Conservation (phyloP, 2,888 invertebrate genomes). For the Phoronis australis region DNA sequence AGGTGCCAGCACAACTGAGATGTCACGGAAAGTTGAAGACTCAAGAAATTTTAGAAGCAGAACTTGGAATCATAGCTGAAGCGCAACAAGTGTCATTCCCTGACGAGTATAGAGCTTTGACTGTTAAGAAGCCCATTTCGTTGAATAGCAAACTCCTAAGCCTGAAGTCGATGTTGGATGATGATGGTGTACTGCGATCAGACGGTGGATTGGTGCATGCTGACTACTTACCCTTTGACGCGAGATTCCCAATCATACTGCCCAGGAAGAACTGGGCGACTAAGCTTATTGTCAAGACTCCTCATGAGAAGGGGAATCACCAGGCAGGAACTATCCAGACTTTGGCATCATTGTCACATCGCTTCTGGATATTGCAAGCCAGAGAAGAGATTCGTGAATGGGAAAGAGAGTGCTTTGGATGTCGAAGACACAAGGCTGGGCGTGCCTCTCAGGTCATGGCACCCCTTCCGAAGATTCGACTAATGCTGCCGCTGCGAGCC, state of each 20-base stretch:
- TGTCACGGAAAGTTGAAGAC: too few relatives aligned
- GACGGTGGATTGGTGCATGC: too few relatives aligned
- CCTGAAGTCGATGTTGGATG: too few relatives aligned
- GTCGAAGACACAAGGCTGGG: slow-evolving; percentile 1
- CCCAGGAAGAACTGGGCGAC: slow-evolving; percentile 12
- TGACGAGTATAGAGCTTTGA: too few relatives aligned
- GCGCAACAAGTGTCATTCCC: too few relatives aligned
- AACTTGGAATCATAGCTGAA: too few relatives aligned
- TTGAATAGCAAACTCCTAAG: too few relatives aligned
- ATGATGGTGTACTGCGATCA: slow-evolving; percentile 8
- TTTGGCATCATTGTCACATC: slow-evolving; percentile 4
- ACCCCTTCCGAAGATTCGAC: slow-evolving; percentile 8
- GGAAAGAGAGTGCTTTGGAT: slow-evolving; percentile 9
- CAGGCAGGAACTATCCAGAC: slow-evolving; percentile 6
- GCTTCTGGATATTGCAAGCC: slow-evolving; percentile 13
- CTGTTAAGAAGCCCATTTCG: too few relatives aligned
- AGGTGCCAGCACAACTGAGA: too few relatives aligned
- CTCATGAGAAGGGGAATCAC: slow-evolving; percentile 10
- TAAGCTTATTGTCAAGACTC: slow-evolving; percentile 6
- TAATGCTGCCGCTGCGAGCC: slow-evolving; percentile 8
- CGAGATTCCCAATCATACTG: slow-evolving; percentile 11
- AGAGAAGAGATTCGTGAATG: too few relatives aligned
- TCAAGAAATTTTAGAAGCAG: too few relatives aligned
- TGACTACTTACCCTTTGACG: slow-evolving; percentile 5
- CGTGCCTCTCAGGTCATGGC: too few relatives aligned